Evolutionary conservation across 2,888 invertebrate genomes (phyloP).

Genomic region (Epinotia ramella): DNA sequence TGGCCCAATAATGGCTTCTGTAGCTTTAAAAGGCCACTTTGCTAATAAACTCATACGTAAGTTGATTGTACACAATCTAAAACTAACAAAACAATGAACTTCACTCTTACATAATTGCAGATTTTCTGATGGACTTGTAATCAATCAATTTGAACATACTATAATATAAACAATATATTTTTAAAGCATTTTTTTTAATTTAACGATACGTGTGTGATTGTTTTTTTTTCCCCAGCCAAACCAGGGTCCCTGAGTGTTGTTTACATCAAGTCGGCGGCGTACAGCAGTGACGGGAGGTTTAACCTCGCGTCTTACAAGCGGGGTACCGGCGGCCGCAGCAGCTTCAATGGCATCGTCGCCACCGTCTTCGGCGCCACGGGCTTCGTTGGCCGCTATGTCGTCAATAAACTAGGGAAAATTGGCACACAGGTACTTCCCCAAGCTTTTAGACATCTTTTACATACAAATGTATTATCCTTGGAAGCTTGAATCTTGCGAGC

Average conservation of each 20-base stretch:
- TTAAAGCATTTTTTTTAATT: neutral
- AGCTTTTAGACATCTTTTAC: neutral
- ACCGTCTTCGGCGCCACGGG: slow-evolving; percentile 98
- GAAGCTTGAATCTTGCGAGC: too few relatives aligned
- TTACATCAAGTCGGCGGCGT: slow-evolving; percentile 79
- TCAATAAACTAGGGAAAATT: slow-evolving; percentile 95
- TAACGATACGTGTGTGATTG: neutral
- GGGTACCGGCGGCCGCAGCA: slow-evolving; percentile 96
- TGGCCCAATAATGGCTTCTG: slow-evolving; percentile 76
- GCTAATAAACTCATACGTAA: slow-evolving; percentile 74
- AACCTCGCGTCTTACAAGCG: slow-evolving; percentile 89
- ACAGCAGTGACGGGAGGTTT: slow-evolving; percentile 83
- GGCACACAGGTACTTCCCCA: slow-evolving; percentile 88
- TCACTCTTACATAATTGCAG: slow-evolving; percentile 74
- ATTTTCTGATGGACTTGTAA: slow-evolving; percentile 30
- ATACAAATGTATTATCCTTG: too few relatives aligned
- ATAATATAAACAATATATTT: slow-evolving; percentile 28
- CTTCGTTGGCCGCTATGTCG: slow-evolving; percentile 94
- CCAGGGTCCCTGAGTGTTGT: slow-evolving; percentile 74
- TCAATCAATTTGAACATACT: neutral
- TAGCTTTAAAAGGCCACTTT: slow-evolving; percentile 72
- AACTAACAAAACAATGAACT: slow-evolving; percentile 40
- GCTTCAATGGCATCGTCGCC: slow-evolving; percentile 98
- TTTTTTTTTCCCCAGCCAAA: slow-evolving; percentile 66
- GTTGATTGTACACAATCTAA: slow-evolving; percentile 50